Conservation (phyloP, 2,113 vertebrate species). For the Nipponia nippon region DNA sequence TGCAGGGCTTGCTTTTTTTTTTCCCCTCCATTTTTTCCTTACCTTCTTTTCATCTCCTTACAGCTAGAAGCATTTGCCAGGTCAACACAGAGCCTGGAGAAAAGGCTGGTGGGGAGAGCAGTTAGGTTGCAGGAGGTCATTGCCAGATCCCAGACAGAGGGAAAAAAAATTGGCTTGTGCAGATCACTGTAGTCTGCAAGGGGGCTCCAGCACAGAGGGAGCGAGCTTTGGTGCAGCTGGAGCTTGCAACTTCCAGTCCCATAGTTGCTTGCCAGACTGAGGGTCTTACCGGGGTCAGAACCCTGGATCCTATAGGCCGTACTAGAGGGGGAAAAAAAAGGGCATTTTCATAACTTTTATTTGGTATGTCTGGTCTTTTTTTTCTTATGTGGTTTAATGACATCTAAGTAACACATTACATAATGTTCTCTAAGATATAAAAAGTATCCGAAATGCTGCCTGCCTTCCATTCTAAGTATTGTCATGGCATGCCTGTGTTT, state of each 20-base stretch:
- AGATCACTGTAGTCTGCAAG: background rate
- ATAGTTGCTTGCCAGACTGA: background rate
- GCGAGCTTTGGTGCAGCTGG: background rate
- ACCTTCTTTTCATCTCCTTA: slow-evolving; percentile 62
- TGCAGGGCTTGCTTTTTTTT: slow-evolving; percentile 26
- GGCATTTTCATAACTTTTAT: background rate
- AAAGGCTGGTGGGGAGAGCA: slow-evolving; percentile 2
- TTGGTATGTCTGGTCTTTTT: background rate
- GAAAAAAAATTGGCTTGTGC: background rate
- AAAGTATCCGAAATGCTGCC: background rate
- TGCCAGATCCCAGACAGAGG: background rate
- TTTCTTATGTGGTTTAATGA: background rate
- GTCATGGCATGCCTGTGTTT: background rate
- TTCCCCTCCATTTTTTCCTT: background rate
- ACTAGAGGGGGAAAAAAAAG: rapidly evolving
- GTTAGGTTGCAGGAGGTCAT: background rate
- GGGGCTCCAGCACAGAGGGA: background rate
- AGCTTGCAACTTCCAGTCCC: background rate
- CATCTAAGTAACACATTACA: background rate
- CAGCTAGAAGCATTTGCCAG: slow-evolving; percentile 35
- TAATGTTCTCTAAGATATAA: background rate
- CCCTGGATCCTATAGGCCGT: background rate
- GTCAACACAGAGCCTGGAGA: slow-evolving; percentile 8
- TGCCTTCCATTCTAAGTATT: background rate
- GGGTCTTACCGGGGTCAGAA: background rate